Conservation (phyloP, 1,140 invertebrate genomes). For the Maniola jurtina region DNA sequence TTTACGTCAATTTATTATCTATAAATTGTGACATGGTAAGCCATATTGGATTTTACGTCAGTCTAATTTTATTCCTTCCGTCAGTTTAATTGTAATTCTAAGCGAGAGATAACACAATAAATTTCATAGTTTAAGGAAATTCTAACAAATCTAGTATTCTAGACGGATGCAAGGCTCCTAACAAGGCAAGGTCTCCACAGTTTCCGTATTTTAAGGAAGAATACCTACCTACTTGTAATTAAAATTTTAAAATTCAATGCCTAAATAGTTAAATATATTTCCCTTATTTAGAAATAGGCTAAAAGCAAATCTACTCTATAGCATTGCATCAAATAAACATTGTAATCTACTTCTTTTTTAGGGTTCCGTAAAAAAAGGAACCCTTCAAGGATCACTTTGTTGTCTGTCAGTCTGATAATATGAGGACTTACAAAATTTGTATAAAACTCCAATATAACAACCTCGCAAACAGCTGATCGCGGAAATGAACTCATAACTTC, state of each 20-base stretch:
- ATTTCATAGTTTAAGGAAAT: constrained; percentile 46
- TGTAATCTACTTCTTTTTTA: too few relatives aligned
- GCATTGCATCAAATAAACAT: too few relatives aligned
- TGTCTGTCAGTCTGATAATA: too few relatives aligned
- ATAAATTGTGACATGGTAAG: neutral
- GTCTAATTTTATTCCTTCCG: constrained; percentile 14
- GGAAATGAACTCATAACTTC: too few relatives aligned
- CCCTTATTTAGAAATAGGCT: neutral
- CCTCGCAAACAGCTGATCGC: too few relatives aligned
- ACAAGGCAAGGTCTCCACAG: constrained; percentile 18
- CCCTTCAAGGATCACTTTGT: too few relatives aligned
- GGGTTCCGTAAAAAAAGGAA: too few relatives aligned
- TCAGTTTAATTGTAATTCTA: constrained; percentile 26
- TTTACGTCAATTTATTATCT: constrained; percentile 8
- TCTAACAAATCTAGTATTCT: constrained; percentile 47
- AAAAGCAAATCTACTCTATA: too few relatives aligned
- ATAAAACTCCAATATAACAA: too few relatives aligned
- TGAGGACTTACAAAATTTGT: too few relatives aligned
- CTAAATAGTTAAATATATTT: neutral
- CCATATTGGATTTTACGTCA: constrained; percentile 15
- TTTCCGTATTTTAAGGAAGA: constrained; percentile 42
- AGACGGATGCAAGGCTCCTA: constrained; percentile 32
- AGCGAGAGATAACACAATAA: constrained; percentile 28
- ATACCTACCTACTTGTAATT: constrained; percentile 20
- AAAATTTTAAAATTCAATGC: constrained; percentile 17